Conservation (phyloP, 2,113 vertebrate genomes). For the Pipra filicauda region DNA sequence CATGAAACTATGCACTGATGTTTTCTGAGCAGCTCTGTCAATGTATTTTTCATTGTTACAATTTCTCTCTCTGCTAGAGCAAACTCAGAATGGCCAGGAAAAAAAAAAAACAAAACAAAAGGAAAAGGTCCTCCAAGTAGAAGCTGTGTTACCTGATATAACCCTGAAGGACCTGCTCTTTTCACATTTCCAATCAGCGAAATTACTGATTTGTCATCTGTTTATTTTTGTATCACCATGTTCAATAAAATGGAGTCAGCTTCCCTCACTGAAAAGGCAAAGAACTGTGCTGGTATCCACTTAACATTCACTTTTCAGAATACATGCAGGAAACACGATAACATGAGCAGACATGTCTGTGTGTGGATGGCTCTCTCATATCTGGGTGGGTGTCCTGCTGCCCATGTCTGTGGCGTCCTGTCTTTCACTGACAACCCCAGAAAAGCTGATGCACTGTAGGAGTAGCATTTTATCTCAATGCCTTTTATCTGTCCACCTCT, state of each 20-base stretch:
- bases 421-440: not conserved
- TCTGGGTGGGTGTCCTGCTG: not conserved
- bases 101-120: not conserved
- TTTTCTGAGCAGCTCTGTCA: not conserved
- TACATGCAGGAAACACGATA: not conserved
- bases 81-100: not conserved
- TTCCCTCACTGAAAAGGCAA: not conserved
- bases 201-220: not conserved
- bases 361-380: not conserved
- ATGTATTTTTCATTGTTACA: not conserved
- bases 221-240: constrained; percentile 33
- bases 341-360: not conserved
- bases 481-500: not conserved
- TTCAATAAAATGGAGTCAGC: not conserved
- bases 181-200: constrained; percentile 29
- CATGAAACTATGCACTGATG: not conserved
- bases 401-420: not conserved
- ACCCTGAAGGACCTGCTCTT: constrained; percentile 27
- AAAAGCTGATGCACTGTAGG: not conserved
- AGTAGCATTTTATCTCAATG: not conserved
- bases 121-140: not conserved
- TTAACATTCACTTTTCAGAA: not conserved
- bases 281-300: not conserved
- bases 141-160: constrained; percentile 35
- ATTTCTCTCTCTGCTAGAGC: not conserved